Base-by-base conservation (phyloP, 2,797 vertebrate genomes). In the Tadarida brasiliensis region DNA sequence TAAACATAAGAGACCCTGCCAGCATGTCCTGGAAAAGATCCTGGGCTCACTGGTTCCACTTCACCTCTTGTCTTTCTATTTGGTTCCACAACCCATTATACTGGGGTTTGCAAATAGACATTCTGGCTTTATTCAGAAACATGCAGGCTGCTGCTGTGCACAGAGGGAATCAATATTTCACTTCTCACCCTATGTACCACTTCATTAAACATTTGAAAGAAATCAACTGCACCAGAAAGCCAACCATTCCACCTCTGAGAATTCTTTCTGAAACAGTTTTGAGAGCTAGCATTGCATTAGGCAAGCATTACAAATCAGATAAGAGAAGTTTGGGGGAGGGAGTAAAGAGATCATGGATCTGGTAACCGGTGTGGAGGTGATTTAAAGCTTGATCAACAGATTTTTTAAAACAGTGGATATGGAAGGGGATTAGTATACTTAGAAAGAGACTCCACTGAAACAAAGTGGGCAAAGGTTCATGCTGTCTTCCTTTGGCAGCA, bases 131-230 rank as follows among this genome's bases (percentile, higher is more conserved):
- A 30, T n/a, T 92, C 61, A 56, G 65, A 87, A 85, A 70, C 61
- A 83, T 1, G 2, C 30, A 68, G 28, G 20, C 30, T 54, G 57
- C 28, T 76, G n/a, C 30, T 87, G 9, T 57, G 47, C 49, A 71
- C 44, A 84, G 90, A 95, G 19, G 39, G 35, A 91, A 57, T 35
- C n/a, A 56, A 7, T 56, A 19, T 85, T 56, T 68, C n/a, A 35
- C 82, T 70, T 68, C 47, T 67, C 30, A 80, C 2, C 44, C 33
- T 26, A n/a, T 22, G 19, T 24, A 91, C 17, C 59, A 78, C 82
- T 71, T 33, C 82, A 94, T 96, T 96, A 94, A 90, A 88, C 44
- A 94, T 54, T 74, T 82, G 47, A 93, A 91, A 84, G 74, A 91
- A 61, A 94, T 77, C 74, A 90, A 15, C 78, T 15, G 39, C 30